Conservation (phyloP, 2,113 vertebrate genomes). For the Xiphophorus hellerii region DNA sequence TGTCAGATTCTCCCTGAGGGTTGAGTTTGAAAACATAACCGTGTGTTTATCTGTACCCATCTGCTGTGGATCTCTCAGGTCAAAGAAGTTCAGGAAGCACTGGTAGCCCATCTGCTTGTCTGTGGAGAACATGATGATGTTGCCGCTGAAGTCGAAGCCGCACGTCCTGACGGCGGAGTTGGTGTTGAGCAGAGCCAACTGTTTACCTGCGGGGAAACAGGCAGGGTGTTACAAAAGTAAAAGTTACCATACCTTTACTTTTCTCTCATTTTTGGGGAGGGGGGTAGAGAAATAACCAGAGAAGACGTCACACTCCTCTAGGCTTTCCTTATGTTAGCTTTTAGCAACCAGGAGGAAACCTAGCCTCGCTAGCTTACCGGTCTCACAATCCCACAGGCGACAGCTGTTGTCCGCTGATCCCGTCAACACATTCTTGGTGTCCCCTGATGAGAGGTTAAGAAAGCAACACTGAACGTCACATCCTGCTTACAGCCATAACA, state of each 20-base stretch:
- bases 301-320: too few species aligned
- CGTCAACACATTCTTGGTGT: conserved; percentile 93
- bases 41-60: conserved; percentile 79
- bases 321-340: neutral
- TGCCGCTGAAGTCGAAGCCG: conserved; percentile 97
- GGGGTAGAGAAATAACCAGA: too few species aligned
- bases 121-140: conserved; percentile 99
- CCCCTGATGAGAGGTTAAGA: conserved; percentile 84
- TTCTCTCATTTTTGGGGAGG: neutral
- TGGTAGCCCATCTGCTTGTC: conserved; percentile 99
- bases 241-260: too few species aligned
- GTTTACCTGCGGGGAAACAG: conserved; percentile 84
- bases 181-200: conserved; percentile 91
- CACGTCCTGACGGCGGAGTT: conserved; percentile 95
- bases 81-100: conserved; percentile 94
- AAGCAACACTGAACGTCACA: neutral
- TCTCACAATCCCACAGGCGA: conserved; percentile 97
- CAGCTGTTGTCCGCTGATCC: conserved; percentile 98
- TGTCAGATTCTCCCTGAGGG: too few species aligned
- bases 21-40: neutral
- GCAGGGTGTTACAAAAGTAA: neutral
- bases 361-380: conserved; percentile 78
- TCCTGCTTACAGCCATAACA: neutral
- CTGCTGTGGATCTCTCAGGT: conserved; percentile 91
- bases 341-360: neutral